Base-by-base conservation (phyloP, 2,888 invertebrate species). In the Caenorhabditis becei region DNA sequence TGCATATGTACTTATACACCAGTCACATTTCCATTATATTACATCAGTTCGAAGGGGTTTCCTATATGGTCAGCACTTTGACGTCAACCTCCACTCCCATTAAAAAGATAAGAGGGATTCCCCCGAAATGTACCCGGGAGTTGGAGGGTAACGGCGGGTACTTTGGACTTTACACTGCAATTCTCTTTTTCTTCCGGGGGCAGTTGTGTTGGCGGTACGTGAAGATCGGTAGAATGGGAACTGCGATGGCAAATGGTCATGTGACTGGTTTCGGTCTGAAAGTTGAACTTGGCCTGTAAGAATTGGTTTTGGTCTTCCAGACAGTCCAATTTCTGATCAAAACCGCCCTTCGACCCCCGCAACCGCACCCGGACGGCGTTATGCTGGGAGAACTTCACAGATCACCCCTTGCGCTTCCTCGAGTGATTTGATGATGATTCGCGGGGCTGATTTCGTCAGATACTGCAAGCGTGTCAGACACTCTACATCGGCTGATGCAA, bases 401-500 rank as follows among this genome's bases (percentile, higher is more conserved):
- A 74, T 74, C 74, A 74, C 63, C 41, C 41, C 41, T 7, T 14
- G 7, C 7, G 11, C 26, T 41, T 70, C 41, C 41, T 54, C 1
- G 2, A 41, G 37, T 63, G 65, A 66, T 65, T 49, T 65, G 58
- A 58, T 41, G 58, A 74, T 74, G 65, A 74, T 65, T 65, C 37
- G 51, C 37, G 44, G 47, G 63, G 65, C 59, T 75, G 75, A 75
- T 75, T 75, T 66, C 75, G 49, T 75, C 75, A 75, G 66, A 66
- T 75, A 75, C 75, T 66, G 75, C 75, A 66, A 75, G 47, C 61
- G 75, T 75, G 75, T 75, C 75, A 75, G 75, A 75, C 75, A 66
- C 54, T 41, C 41, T 23, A n/a, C 62, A 59, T 32, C 54, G 75
- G 66, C 75, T 75, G 75, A 75, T 75, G 75, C 66, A 75, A 75